A percentile compares a stretch with the other conserved stretches of the same genome.
Evolutionary conservation across 1,140 invertebrate species (phyloP).

Genomic region (Rhizoglyphus robini): DNA sequence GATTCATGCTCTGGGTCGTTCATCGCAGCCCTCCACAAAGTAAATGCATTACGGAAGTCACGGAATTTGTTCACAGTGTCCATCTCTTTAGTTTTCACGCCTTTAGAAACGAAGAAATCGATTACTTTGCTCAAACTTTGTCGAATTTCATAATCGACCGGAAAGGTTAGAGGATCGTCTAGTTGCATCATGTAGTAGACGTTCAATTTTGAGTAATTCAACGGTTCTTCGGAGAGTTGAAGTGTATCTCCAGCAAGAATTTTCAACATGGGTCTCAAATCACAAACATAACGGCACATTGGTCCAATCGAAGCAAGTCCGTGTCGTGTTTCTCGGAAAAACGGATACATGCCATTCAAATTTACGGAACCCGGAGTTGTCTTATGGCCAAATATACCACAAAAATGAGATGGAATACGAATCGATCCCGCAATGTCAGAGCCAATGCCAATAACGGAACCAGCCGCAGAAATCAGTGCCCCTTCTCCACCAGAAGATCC

Average conservation of each 20-base stretch:
- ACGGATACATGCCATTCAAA: conserved; percentile 7
- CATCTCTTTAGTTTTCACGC: background rate
- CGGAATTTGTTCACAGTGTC: background rate
- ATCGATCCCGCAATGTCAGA: conserved; percentile 93
- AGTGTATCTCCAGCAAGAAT: conserved; percentile 29
- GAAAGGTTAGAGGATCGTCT: conserved; percentile 51
- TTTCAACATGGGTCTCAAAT: conserved; percentile 34
- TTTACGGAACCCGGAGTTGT: conserved; percentile 35
- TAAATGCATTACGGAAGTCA: conserved; percentile 1
- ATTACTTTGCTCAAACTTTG: conserved; percentile 39
- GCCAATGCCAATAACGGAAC: conserved; percentile 69
- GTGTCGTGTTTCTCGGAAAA: background rate
- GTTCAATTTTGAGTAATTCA: conserved; percentile 18
- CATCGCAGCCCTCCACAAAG: background rate
- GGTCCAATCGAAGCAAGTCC: conserved; percentile 34
- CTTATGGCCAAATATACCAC: conserved; percentile 90
- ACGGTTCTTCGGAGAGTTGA: conserved; percentile 46
- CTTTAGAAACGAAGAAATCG: background rate
- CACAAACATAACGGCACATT: conserved; percentile 38
- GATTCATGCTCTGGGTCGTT: background rate
- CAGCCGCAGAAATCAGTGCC: conserved; percentile 54
- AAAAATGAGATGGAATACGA: conserved; percentile 84
- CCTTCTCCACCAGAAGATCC: conserved; percentile 37
- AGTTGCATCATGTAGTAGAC: conserved; percentile 61
- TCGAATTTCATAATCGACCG: conserved; percentile 57